Percentiles rank a stretch among this genome's conserved stretches.
Evolutionary conservation across 2,888 invertebrate genomes (phyloP).

Genomic region (Athrips mouffetella): DNA sequence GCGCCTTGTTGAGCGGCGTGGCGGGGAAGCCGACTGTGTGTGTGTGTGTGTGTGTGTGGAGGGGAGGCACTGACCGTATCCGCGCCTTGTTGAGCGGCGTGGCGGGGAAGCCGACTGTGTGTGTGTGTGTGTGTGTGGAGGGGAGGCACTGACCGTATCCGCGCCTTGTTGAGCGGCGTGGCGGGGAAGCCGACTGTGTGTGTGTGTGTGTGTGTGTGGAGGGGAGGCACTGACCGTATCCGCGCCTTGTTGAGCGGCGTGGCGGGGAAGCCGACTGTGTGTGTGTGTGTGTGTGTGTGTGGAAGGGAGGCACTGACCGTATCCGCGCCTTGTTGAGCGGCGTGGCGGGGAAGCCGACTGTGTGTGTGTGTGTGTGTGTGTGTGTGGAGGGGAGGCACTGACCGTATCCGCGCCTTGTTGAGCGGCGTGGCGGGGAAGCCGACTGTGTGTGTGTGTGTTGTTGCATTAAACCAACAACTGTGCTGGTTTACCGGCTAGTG

Average conservation of each 20-base stretch:
- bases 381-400: constrained; percentile 1
- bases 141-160: constrained; percentile 82
- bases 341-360: constrained; percentile 99
- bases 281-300: background rate
- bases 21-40: constrained; percentile 99
- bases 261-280: constrained; percentile 99
- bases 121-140: background rate
- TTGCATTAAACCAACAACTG: no score
- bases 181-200: constrained; percentile 99
- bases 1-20: constrained; percentile 93
- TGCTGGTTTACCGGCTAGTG: no score
- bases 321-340: constrained; percentile 95
- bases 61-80: constrained; percentile 78
- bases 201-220: background rate
- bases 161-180: constrained; percentile 93
- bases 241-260: constrained; percentile 95
- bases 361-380: no score
- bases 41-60: background rate
- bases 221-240: constrained; percentile 78
- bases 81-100: constrained; percentile 95
- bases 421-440: constrained; percentile 99
- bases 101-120: constrained; percentile 99
- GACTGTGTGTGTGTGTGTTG: constrained; percentile 71
- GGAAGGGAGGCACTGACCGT: constrained; percentile 58
- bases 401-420: constrained; percentile 91